A percentile compares a stretch with the other conserved stretches of the same genome.
phyloP scores from a whole-genome alignment of 1,140 invertebrate genomes.

The Hyposmocoma kahamanoa region DNA sequence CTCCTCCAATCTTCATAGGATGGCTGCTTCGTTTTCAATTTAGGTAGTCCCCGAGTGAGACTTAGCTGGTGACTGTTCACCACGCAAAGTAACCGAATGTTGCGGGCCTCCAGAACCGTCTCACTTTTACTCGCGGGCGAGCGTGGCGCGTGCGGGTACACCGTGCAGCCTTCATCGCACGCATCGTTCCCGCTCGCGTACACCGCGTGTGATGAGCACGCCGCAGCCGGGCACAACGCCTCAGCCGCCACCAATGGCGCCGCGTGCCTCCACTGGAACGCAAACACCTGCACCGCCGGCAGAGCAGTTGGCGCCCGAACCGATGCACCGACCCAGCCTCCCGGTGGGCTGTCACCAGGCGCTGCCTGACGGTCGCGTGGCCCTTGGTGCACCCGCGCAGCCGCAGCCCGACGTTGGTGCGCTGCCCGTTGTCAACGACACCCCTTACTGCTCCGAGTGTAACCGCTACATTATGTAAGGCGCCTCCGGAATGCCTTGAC shows the following conservation, averaged over 20 bases:
- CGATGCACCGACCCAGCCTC: constrained; percentile 65
- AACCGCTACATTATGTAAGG: constrained; percentile 85
- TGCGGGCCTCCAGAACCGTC: constrained; percentile 57
- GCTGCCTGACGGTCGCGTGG: constrained; percentile 52
- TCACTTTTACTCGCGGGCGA: constrained; percentile 65
- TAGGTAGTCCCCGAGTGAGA: too few species aligned
- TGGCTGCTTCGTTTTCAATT: too few species aligned
- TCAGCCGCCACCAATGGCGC: constrained; percentile 17
- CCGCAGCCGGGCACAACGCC: constrained; percentile 23
- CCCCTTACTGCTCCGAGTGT: constrained; percentile 82
- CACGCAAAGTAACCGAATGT: constrained; percentile 23
- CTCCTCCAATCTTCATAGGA: too few species aligned
- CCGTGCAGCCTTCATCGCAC: constrained; percentile 40
- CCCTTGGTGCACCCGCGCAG: constrained; percentile 45
- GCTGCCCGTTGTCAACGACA: constrained; percentile 63
- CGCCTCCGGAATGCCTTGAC: constrained; percentile 57
- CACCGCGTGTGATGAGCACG: constrained; percentile 26
- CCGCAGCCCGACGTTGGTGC: constrained; percentile 33
- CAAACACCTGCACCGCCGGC: constrained; percentile 30
- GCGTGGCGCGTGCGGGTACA: constrained; percentile 56
- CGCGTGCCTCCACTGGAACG: constrained; percentile 28
- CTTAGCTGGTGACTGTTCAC: not conserved
- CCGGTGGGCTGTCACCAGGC: constrained; percentile 61
- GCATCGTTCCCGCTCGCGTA: constrained; percentile 34
- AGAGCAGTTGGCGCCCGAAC: constrained; percentile 40